Percentiles rank a stretch among this genome's conserved stretches.
Conservation (phyloP, 2,888 invertebrate species). For the Athripsodes cinereus region DNA sequence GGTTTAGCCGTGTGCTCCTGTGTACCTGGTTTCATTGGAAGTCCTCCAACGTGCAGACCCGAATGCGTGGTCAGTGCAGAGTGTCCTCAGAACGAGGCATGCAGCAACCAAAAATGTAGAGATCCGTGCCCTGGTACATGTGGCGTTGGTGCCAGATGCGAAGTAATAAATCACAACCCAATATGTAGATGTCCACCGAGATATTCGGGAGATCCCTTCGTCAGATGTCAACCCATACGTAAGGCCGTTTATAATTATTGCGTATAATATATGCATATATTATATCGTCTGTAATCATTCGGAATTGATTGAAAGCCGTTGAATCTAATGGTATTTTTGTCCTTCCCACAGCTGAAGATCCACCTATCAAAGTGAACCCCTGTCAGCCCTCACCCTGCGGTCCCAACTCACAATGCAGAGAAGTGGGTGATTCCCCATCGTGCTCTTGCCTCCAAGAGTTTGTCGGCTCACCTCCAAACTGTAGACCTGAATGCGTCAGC, state of each 20-base stretch:
- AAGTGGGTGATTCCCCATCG: conserved; percentile 63
- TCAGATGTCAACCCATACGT: conserved; percentile 54
- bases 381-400: conserved; percentile 68
- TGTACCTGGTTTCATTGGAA: conserved; percentile 55
- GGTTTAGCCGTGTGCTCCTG: conserved; percentile 61
- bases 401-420: conserved; percentile 68
- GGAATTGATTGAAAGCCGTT: no score
- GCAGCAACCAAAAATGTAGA: conserved; percentile 71
- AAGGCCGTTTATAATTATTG: conserved; percentile 32
- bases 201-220: conserved; percentile 70
- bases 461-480: no score
- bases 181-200: conserved; percentile 66
- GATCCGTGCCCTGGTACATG: conserved; percentile 82
- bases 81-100: conserved; percentile 67
- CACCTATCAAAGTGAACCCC: conserved; percentile 35
- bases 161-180: conserved; percentile 75
- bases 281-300: background rate
- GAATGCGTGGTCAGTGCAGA: conserved; percentile 71
- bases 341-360: conserved; percentile 35
- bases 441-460: no score
- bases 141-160: conserved; percentile 66
- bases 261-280: background rate
- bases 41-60: conserved; percentile 62
- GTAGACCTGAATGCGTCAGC: conserved; percentile 69
- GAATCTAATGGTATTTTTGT: no score